A percentile compares a stretch with the other conserved stretches of the same genome.
Conservation (phyloP, 2,797 vertebrate genomes). For the Hafferia zeledoni region DNA sequence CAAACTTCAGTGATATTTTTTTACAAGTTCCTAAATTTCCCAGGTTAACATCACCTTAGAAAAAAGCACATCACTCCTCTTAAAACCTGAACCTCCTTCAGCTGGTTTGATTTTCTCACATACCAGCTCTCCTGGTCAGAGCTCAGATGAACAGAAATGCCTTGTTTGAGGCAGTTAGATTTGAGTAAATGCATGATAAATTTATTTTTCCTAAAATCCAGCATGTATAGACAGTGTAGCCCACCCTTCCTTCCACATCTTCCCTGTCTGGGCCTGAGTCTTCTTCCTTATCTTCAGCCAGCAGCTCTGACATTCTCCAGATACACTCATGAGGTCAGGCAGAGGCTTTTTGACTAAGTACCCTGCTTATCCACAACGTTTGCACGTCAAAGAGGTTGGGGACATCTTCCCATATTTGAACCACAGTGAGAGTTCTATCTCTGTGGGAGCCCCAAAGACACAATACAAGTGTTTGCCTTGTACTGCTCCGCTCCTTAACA, state of each 20-base stretch:
- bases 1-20: background rate
- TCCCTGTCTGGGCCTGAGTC: background rate
- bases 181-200: background rate
- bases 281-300: conserved; percentile 33
- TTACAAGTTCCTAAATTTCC: background rate
- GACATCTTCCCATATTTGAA: conserved; percentile 59
- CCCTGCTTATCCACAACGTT: background rate
- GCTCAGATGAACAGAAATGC: background rate
- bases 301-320: conserved; percentile 45
- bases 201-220: background rate
- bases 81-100: background rate
- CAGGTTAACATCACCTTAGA: background rate
- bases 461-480: conserved; percentile 72
- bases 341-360: background rate
- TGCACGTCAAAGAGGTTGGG: conserved; percentile 15
- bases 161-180: background rate
- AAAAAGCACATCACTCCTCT: background rate
- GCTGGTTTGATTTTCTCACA: background rate
- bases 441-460: conserved; percentile 60
- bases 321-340: background rate
- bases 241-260: conserved; percentile 53
- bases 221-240: background rate
- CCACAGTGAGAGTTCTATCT: conserved; percentile 70
- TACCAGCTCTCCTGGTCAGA: background rate
- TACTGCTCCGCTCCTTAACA: conserved; percentile 48